Evolutionary conservation across 1,140 invertebrate species (phyloP), one percentile per base, ranked within the genome.

Genomic region (Cotesia typhae): DNA sequence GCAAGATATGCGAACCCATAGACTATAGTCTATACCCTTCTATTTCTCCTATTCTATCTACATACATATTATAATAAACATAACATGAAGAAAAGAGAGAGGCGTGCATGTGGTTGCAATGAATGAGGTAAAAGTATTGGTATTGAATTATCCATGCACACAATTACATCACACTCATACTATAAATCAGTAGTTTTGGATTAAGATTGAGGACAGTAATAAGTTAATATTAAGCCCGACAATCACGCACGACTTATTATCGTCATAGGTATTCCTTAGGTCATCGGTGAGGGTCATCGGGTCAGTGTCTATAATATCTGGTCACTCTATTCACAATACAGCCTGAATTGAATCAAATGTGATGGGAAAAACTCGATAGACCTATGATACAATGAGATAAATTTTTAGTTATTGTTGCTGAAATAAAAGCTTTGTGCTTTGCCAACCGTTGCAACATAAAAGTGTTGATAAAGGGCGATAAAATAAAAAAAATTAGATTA

Each of bases 231-330:
- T 20, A n/a, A 17, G n/a, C 10, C 17, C n/a, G 12, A 5, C 35
- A 2, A 63, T 38, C 60, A 63, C 60, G 60, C 37, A 37, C 53
- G 47, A 41, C 17, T 67, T 53, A 55, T 67, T 52, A 53, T 66
- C 41, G n/a, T 67, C 12, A 55, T 20, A 67, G 66, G 20, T 67
- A 67, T 37, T 67, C 35, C 52, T 36, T 51, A 17, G 63, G 63
- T 65, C 63, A 65, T 3, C 36, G 14, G 47, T 6, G 6, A 52
- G 51, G 66, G 66, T 53, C 51, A 67, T 17, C 7, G 52, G 66
- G 66, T 67, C 66, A 53, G 66, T 67, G 51, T 67, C 12, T 65
- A 53, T 52, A 53, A 67, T 67, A 55, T 52, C 14, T 67, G 17
- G 17, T 28, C 47, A 9, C 14, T 51, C 28, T 51, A 65, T n/a